Conservation (phyloP, 2,113 vertebrate species). For the Trichomycterus rosablanca region DNA sequence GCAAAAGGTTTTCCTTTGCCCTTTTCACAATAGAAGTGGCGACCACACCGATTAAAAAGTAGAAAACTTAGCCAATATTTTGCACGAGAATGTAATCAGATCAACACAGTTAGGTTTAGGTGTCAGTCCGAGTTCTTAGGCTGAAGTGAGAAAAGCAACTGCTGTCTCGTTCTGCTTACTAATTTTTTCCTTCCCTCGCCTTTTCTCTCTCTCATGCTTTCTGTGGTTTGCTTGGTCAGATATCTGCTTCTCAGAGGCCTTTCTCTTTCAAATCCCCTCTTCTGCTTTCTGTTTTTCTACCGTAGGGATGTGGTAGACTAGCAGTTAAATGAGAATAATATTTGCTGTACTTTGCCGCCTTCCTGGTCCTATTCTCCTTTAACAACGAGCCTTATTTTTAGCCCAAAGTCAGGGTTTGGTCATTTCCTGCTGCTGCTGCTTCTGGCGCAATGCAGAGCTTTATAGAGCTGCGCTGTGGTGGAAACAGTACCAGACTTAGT, state of each 20-base stretch:
- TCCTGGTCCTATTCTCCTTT: conserved; percentile 59
- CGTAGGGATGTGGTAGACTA: conserved; percentile 46
- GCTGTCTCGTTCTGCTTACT: conserved; percentile 11
- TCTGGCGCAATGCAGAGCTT: conserved; percentile 35
- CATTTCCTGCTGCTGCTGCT: conserved; percentile 68
- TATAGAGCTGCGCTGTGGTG: conserved; percentile 15
- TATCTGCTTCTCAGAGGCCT: conserved; percentile 25
- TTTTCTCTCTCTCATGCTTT: conserved; percentile 17
- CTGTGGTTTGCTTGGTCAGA: conserved; percentile 35
- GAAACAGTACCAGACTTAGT: conserved; percentile 2
- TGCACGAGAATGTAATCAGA: conserved; percentile 10
- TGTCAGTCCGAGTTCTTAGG: conserved; percentile 9
- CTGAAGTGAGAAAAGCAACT: conserved; percentile 21
- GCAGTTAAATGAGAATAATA: conserved; percentile 69
- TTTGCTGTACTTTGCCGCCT: conserved; percentile 63
- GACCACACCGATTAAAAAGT: conserved; percentile 34
- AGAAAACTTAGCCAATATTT: conserved; percentile 6
- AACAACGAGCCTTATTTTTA: conserved; percentile 71
- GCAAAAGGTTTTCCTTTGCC: conserved; percentile 14
- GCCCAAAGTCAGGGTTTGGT: conserved; percentile 58
- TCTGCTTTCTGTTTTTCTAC: conserved; percentile 44
- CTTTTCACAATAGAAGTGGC: conserved; percentile 22
- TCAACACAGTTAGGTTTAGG: conserved; percentile 5
- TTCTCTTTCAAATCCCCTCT: conserved; percentile 35
- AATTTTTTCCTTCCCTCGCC: conserved; percentile 13